Evolutionary conservation across 2,888 invertebrate genomes (phyloP).

Genomic region (Caenorhabditis doughertyi): DNA sequence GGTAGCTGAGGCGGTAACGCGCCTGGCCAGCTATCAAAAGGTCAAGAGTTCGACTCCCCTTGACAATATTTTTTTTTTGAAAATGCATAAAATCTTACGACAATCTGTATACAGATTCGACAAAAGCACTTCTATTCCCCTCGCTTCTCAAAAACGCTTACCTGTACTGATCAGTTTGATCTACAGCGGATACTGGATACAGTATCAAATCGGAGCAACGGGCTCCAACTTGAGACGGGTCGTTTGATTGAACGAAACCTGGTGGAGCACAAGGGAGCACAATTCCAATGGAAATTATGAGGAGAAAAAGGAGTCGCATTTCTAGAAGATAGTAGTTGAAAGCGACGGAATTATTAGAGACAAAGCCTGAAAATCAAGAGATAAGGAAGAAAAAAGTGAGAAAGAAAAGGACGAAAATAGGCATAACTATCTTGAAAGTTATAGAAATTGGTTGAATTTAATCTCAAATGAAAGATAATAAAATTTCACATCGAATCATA

Average conservation of each 20-base stretch:
- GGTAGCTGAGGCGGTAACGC: too few relatives aligned
- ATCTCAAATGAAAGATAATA: too few relatives aligned
- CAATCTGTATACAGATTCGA: too few relatives aligned
- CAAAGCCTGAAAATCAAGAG: not conserved
- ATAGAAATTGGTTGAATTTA: too few relatives aligned
- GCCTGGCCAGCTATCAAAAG: too few relatives aligned
- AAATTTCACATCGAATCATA: too few relatives aligned
- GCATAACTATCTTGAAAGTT: too few relatives aligned
- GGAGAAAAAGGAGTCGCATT: conserved; percentile 45
- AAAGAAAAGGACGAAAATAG: conserved; percentile 1
- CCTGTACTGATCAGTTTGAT: conserved; percentile 82
- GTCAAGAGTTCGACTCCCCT: too few relatives aligned
- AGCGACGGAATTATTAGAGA: not conserved
- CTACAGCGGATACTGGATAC: conserved; percentile 82
- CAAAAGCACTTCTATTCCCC: too few relatives aligned
- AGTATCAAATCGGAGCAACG: conserved; percentile 82
- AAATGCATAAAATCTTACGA: too few relatives aligned
- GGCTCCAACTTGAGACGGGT: conserved; percentile 81
- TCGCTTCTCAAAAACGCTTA: too few relatives aligned
- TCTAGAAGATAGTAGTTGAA: not conserved
- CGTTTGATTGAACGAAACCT: conserved; percentile 81
- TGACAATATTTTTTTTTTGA: too few relatives aligned
- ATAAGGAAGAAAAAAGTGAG: not conserved
- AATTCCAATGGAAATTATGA: conserved; percentile 5
- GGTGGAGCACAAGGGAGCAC: conserved; percentile 79